Conservation (phyloP, 2,797 vertebrate species). For the Coilia nasus region DNA sequence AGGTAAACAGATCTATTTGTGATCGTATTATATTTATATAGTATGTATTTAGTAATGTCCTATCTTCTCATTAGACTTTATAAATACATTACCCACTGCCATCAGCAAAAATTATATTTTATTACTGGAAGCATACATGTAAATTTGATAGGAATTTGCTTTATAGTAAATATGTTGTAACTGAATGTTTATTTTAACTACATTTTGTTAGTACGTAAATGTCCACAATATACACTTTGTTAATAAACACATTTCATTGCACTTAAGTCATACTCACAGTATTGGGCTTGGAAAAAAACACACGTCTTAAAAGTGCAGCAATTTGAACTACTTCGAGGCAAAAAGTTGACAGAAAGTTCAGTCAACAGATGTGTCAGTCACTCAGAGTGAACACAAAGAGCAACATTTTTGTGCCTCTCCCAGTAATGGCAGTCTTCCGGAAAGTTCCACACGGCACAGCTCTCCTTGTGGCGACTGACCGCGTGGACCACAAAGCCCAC, state of each 20-base stretch:
- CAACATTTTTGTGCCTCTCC: constrained; percentile 76
- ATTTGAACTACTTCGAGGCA: neutral
- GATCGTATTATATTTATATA: neutral
- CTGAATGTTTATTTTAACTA: too few relatives aligned
- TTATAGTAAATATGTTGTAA: too few relatives aligned
- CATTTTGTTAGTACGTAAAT: neutral
- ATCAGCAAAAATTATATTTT: too few relatives aligned
- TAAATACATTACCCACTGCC: too few relatives aligned
- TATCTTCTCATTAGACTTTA: too few relatives aligned
- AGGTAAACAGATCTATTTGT: neutral
- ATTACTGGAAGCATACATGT: too few relatives aligned
- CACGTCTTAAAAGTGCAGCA: neutral
- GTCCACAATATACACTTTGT: neutral
- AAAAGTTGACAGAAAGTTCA: neutral
- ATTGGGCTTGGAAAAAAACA: neutral
- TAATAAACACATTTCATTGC: neutral
- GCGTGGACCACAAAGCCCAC: constrained; percentile 75
- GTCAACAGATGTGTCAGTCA: constrained; percentile 33
- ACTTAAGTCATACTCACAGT: neutral
- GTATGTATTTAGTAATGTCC: too few relatives aligned
- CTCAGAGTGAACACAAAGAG: constrained; percentile 76
- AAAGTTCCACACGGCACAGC: constrained; percentile 73
- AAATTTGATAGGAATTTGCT: too few relatives aligned
- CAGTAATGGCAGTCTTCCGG: constrained; percentile 80
- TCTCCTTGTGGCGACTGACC: constrained; percentile 75